These are phyloP conservation scores for Isichthys henryi DNA, from an alignment of 2,113 vertebrate genomes.

Conservation along the genomic window DNA sequence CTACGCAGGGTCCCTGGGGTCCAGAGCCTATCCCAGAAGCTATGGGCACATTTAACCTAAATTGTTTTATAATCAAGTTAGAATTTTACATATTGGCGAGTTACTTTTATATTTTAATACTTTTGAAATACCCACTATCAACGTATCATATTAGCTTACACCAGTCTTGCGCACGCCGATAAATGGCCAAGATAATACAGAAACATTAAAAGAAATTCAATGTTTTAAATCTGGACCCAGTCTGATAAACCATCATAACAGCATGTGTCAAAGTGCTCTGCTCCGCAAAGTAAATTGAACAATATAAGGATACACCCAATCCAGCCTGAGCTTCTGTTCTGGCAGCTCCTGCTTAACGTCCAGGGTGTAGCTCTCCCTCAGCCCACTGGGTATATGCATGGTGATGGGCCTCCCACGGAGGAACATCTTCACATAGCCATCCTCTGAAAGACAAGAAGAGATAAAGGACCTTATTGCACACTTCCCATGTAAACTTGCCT, in stretches of 20 bases:
- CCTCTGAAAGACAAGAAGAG: slow-evolving; percentile 57
- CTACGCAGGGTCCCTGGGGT: not conserved
- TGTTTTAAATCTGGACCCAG: not conserved
- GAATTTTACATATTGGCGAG: too few species aligned
- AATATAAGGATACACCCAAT: slow-evolving; percentile 86
- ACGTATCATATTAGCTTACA: too few species aligned
- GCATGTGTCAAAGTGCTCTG: not conserved
- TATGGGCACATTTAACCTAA: too few species aligned
- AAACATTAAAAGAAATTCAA: not conserved
- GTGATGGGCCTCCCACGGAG: slow-evolving; percentile 78
- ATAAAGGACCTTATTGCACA: not conserved
- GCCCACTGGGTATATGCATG: slow-evolving; percentile 70
- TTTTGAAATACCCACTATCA: too few species aligned
- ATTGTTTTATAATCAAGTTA: too few species aligned
- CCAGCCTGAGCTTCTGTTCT: slow-evolving; percentile 70
- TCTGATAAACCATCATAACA: not conserved
- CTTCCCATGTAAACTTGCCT: not conserved
- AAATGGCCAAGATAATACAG: too few species aligned
- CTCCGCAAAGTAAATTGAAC: not conserved
- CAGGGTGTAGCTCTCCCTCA: slow-evolving; percentile 67
- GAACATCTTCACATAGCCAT: slow-evolving; percentile 82
- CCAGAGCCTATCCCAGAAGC: too few species aligned
- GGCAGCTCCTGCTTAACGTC: slow-evolving; percentile 68
- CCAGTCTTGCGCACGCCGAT: too few species aligned
- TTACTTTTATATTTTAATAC: too few species aligned